Evolutionary conservation across 2,113 vertebrate genomes (phyloP), one percentile per base, ranked within the genome.

Genomic region (Callocephalon fimbriatum): DNA sequence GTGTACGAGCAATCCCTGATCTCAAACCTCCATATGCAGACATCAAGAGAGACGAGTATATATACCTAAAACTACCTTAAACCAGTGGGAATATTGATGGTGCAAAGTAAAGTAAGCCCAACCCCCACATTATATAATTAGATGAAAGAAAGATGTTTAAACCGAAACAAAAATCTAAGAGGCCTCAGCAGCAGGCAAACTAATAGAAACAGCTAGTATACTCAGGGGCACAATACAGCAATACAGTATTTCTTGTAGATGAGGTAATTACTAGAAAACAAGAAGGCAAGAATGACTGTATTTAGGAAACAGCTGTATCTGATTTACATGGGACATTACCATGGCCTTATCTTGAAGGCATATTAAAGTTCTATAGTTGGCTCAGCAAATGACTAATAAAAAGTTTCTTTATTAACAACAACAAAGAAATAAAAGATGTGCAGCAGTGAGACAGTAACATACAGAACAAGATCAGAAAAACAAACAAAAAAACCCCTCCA

Each of bases 231-330:
- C 70, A 77, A 77, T 77, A 89, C 23, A 77, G 42, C 38, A 93
- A 74, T 65, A 74, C 29, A 90, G 29, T 93, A 76, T 93, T 95
- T 93, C 79, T 96, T 88, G 32, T 87, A 93, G 87, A 85, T 73
- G 70, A 96, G 66, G 61, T 93, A 95, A 90, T 92, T 95, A 94
- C 66, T 85, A 76, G 76, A 86, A 94, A 95, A 94, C 70, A 93
- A 88, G 58, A 73, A 54, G 63, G 54, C 32, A 93, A 93, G 62
- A 88, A 96, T 66, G 22, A 75, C 32, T 89, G 67, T 15, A 85
- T 94, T 94, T 77, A 89, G 76, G 82, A 96, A 95, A 92, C 66
- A 90, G 89, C 61, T 96, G 68, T 93, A 85, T 71, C 42, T 89
- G 76, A 86, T 90, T 94, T 95, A 81, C 42, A 72, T 29, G 8